phyloP scores from a whole-genome alignment of 2,888 invertebrate species.

The Neocrepidodera transversa region DNA sequence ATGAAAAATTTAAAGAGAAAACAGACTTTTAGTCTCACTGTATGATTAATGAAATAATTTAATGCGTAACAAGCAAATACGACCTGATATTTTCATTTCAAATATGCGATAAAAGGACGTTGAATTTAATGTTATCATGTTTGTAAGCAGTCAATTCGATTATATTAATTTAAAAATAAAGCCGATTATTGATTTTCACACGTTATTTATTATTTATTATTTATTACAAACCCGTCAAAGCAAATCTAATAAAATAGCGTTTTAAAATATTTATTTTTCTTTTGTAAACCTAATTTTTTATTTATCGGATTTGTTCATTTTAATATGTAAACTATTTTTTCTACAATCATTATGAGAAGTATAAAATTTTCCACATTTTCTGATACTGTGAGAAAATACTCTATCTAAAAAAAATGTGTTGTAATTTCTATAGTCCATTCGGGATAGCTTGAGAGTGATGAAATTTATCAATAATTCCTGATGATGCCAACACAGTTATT shows the following conservation, averaged over 20 bases:
- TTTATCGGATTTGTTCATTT: background rate
- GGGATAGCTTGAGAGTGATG: too few relatives aligned
- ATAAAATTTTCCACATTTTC: background rate
- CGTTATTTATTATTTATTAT: conserved; percentile 20
- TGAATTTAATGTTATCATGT: conserved; percentile 33
- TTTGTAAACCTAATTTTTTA: background rate
- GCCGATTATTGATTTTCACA: conserved; percentile 33
- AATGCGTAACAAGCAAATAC: conserved; percentile 38
- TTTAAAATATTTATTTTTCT: background rate
- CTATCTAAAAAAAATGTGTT: too few relatives aligned
- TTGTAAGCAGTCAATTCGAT: too few relatives aligned
- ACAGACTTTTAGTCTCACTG: too few relatives aligned
- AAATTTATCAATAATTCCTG: too few relatives aligned
- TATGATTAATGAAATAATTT: too few relatives aligned
- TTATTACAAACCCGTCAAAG: background rate
- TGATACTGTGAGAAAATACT: background rate
- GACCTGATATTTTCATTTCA: conserved; percentile 46
- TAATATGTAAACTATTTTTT: background rate
- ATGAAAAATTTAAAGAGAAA: too few relatives aligned
- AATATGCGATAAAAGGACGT: conserved; percentile 34
- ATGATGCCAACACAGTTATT: too few relatives aligned
- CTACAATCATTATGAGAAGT: too few relatives aligned
- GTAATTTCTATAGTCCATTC: too few relatives aligned
- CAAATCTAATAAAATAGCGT: background rate
- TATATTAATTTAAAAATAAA: conserved; percentile 22